A percentile compares a stretch with the other conserved stretches of the same genome.
Evolutionary conservation across 2,888 invertebrate genomes (phyloP).

Genomic region (Orchesellides sinensis): DNA sequence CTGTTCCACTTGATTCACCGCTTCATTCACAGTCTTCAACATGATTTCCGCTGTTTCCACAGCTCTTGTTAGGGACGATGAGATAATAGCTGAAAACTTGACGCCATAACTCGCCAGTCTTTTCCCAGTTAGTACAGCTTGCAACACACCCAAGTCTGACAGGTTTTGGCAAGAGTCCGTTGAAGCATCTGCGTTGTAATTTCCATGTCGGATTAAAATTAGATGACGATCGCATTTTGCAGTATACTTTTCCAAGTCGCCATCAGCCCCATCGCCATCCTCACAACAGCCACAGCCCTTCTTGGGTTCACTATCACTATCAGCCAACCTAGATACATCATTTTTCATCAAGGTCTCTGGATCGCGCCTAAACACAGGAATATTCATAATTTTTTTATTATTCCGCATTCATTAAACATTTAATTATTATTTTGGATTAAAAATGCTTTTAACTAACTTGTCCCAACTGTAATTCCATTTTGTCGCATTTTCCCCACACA

Average conservation of each 20-base stretch:
- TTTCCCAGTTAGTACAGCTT: slow-evolving; percentile 91
- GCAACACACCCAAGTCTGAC: slow-evolving; percentile 86
- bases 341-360: slow-evolving; percentile 84
- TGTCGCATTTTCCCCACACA: slow-evolving; percentile 76
- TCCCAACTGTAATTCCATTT: slow-evolving; percentile 96
- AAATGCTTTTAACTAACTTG: slow-evolving; percentile 79
- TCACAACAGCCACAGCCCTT: slow-evolving; percentile 45
- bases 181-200: slow-evolving; percentile 87
- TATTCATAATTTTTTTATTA: background rate
- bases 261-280: slow-evolving; percentile 84
- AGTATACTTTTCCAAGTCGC: slow-evolving; percentile 82
- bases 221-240: slow-evolving; percentile 86
- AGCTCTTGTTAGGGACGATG: slow-evolving; percentile 96
- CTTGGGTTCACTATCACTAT: too few species aligned
- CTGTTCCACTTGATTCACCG: too few species aligned
- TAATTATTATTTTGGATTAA: background rate
- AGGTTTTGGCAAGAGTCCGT: slow-evolving; percentile 86
- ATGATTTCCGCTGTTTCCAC: slow-evolving; percentile 94
- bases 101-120: slow-evolving; percentile 85
- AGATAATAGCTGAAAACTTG: slow-evolving; percentile 87
- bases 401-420: background rate
- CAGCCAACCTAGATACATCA: slow-evolving; percentile 39
- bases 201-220: slow-evolving; percentile 95
- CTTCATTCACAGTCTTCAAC: too few species aligned
- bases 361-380: slow-evolving; percentile 85